Percentiles rank a stretch among this genome's conserved stretches.
Evolutionary conservation across 2,113 vertebrate species (phyloP).

Genomic region (Clarias magur): DNA sequence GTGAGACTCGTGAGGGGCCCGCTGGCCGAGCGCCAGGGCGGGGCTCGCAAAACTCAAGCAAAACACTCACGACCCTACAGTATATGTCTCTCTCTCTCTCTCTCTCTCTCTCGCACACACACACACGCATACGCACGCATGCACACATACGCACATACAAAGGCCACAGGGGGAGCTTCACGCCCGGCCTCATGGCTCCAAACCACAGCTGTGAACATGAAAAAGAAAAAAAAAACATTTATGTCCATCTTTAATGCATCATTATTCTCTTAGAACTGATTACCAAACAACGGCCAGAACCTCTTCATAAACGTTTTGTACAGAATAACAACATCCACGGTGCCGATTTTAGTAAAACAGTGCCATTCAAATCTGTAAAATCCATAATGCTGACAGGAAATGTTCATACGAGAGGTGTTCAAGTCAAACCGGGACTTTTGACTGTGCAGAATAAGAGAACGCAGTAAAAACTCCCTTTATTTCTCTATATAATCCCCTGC

Average conservation of each 20-base stretch:
- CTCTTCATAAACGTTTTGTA: neutral
- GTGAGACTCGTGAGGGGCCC: conserved; percentile 31
- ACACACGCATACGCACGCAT: neutral
- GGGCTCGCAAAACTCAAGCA: conserved; percentile 32
- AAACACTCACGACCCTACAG: conserved; percentile 3
- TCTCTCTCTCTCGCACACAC: neutral
- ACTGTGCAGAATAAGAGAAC: too few species aligned
- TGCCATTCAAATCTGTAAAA: neutral
- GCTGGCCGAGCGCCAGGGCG: conserved; percentile 45
- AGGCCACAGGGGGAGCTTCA: conserved; percentile 34
- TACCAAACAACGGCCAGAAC: neutral
- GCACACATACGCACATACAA: neutral
- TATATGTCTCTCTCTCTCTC: neutral
- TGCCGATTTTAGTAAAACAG: neutral
- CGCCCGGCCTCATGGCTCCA: conserved; percentile 10
- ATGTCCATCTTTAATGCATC: neutral
- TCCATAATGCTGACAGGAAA: too few species aligned
- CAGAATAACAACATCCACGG: neutral
- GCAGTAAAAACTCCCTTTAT: too few species aligned
- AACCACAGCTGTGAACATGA: conserved; percentile 29
- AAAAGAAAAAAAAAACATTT: neutral
- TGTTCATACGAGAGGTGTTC: too few species aligned
- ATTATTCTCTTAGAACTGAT: neutral
- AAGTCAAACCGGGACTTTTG: too few species aligned
- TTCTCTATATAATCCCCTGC: too few species aligned